A percentile compares a stretch with the other conserved stretches of the same genome.
phyloP scores from a whole-genome alignment of 1,140 invertebrate genomes.

The Chironomus tepperi region DNA sequence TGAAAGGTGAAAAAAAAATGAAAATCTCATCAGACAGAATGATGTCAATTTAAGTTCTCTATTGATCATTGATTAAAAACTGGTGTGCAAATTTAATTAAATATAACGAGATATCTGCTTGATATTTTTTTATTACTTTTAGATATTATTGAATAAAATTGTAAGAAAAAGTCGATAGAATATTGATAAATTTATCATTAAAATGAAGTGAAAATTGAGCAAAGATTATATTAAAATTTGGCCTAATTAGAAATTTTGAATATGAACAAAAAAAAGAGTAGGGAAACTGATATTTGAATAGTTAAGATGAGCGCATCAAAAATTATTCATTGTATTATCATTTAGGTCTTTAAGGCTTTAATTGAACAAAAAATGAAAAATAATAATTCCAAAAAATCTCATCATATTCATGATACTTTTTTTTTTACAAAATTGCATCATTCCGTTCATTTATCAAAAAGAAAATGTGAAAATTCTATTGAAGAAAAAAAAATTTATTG shows the following conservation, averaged over 20 bases:
- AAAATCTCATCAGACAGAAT: not conserved
- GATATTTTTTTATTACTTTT: conserved; percentile 8
- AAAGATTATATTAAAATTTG: not conserved
- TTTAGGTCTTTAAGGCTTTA: not conserved
- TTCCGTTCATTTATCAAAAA: conserved; percentile 1
- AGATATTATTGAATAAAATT: conserved; percentile 7
- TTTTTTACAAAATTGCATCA: not conserved
- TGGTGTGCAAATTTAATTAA: conserved; percentile 9
- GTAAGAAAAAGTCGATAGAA: not conserved
- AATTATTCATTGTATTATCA: not conserved
- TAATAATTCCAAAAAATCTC: not conserved
- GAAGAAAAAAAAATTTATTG: not conserved
- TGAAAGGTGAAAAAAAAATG: too few relatives aligned
- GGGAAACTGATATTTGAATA: not conserved
- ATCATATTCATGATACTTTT: not conserved
- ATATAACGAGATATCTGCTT: not conserved
- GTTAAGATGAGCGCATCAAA: not conserved
- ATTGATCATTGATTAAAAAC: not conserved
- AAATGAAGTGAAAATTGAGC: not conserved
- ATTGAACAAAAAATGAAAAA: not conserved
- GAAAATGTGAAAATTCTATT: not conserved
- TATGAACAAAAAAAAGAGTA: not conserved
- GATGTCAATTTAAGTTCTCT: not conserved
- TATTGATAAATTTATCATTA: not conserved
- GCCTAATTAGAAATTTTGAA: not conserved